Evolutionary conservation across 2,113 vertebrate genomes (phyloP).

Genomic region (Malurus elegans): DNA sequence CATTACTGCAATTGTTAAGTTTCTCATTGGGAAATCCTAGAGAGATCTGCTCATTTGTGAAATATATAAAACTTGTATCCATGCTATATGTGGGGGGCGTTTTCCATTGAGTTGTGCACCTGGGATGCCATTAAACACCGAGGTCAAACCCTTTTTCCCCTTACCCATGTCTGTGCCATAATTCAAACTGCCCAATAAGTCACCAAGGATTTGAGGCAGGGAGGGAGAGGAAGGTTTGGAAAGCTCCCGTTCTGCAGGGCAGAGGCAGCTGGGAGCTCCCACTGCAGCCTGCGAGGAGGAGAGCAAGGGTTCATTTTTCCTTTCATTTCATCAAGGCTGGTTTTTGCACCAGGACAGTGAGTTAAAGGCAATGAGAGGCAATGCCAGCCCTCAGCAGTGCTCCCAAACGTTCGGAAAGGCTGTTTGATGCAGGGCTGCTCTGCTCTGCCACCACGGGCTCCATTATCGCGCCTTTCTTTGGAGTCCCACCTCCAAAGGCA

Average conservation of each 20-base stretch:
- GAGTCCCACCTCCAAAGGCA: conserved; percentile 26
- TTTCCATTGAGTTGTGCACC: no score
- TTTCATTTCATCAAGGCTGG: conserved; percentile 44
- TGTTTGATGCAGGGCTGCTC: conserved; percentile 2
- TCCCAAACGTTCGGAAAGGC: conserved; percentile 28
- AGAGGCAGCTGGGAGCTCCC: not conserved
- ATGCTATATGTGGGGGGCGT: no score
- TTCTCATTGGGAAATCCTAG: no score
- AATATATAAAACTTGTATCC: no score
- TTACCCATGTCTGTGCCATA: no score
- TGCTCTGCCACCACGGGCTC: not conserved
- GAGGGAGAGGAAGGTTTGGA: no score
- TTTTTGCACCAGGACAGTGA: conserved; percentile 42
- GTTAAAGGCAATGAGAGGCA: conserved; percentile 62
- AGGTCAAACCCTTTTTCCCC: no score
- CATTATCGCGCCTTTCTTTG: conserved; percentile 4
- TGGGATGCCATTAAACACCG: no score
- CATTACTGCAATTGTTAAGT: no score
- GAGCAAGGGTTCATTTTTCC: conserved; percentile 4
- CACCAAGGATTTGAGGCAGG: no score
- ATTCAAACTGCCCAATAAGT: no score
- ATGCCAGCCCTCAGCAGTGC: conserved; percentile 23
- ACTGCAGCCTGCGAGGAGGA: not conserved
- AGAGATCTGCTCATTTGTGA: no score
- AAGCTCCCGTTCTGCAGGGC: not conserved